Percentiles rank a stretch among this genome's conserved stretches.
These are phyloP conservation scores for Procavia capensis DNA, from an alignment of 2,113 vertebrate genomes.

Conservation along the genomic window DNA sequence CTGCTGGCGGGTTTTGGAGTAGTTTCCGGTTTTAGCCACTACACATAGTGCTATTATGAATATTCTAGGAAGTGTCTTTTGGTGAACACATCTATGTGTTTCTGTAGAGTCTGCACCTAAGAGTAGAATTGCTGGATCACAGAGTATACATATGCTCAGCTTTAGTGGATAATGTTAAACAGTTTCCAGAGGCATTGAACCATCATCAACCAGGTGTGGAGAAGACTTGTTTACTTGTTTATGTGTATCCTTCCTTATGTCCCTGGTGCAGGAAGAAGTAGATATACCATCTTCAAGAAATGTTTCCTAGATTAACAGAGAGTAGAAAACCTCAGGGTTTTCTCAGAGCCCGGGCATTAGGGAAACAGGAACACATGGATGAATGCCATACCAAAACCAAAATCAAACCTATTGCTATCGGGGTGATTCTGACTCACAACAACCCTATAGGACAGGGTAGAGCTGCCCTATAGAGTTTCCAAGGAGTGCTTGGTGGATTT, in stretches of 20 bases:
- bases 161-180: not conserved
- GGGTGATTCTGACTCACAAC: too few species aligned
- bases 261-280: not conserved
- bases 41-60: not conserved
- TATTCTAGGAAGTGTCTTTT: not conserved
- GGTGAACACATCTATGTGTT: not conserved
- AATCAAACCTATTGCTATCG: too few species aligned
- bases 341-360: not conserved
- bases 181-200: not conserved
- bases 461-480: too few species aligned
- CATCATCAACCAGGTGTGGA: not conserved
- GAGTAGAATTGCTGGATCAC: not conserved
- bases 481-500: too few species aligned
- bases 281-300: not conserved
- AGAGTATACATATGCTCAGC: not conserved
- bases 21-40: not conserved
- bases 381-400: not conserved
- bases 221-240: not conserved
- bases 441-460: too few species aligned
- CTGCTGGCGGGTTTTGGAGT: not conserved
- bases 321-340: not conserved
- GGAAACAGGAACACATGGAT: too few species aligned
- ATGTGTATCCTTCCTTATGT: not conserved
- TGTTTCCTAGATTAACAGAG: not conserved
- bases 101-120: not conserved